These are phyloP conservation scores for Ctenicera cuprea DNA, from an alignment of 2,888 invertebrate genomes.

Conservation along the genomic window DNA sequence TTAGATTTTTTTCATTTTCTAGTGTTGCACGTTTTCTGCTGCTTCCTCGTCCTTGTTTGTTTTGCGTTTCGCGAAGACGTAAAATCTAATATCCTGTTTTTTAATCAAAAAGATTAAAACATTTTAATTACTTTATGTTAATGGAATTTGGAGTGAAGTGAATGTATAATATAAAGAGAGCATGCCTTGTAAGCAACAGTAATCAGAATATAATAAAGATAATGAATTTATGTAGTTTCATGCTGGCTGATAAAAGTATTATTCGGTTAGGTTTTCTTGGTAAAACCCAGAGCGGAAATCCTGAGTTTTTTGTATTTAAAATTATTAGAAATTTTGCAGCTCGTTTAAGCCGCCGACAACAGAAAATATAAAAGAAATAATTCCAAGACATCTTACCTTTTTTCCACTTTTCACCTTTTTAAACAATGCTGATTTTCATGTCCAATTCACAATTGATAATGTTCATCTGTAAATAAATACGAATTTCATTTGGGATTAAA, in stretches of 20 bases:
- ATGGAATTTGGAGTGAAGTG: conserved; percentile 16
- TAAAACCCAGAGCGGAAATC: too few relatives aligned
- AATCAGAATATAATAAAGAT: conserved; percentile 16
- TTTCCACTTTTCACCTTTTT: too few relatives aligned
- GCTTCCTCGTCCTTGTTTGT: conserved; percentile 33
- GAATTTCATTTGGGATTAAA: too few relatives aligned
- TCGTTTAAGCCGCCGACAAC: too few relatives aligned
- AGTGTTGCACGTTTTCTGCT: conserved; percentile 31
- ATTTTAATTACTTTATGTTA: conserved; percentile 35
- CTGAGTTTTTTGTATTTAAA: too few relatives aligned
- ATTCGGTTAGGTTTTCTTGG: too few relatives aligned
- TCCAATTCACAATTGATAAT: too few relatives aligned
- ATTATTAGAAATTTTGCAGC: too few relatives aligned
- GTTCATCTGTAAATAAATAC: too few relatives aligned
- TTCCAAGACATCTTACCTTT: too few relatives aligned
- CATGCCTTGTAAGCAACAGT: conserved; percentile 14
- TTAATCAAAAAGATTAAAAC: conserved; percentile 27
- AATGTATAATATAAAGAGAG: background rate
- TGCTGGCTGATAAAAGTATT: background rate
- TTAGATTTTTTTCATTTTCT: conserved; percentile 38
- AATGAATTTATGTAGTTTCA: conserved; percentile 3
- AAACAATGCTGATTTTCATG: too few relatives aligned
- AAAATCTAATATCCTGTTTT: conserved; percentile 27
- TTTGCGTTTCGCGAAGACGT: conserved; percentile 27
- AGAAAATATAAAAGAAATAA: too few relatives aligned